A percentile compares a stretch with the other conserved stretches of the same genome.
Conservation (phyloP, 2,113 vertebrate species). For the Protobothrops mucrosquamatus region DNA sequence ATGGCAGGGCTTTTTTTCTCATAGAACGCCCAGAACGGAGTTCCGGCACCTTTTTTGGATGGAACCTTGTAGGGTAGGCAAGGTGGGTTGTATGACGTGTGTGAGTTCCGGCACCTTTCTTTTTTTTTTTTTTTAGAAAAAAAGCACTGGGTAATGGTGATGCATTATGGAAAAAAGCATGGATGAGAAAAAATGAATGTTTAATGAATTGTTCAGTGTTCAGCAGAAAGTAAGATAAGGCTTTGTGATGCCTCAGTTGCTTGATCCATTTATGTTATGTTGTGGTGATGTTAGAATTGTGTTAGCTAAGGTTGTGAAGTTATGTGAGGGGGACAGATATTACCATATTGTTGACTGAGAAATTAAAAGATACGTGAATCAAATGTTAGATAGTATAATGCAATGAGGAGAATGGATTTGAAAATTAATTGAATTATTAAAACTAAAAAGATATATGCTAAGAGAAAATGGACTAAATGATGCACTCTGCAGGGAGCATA, state of each 20-base stretch:
- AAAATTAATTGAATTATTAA: not conserved
- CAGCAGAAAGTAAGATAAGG: not conserved
- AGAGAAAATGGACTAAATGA: not conserved
- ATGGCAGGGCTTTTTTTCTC: too few species aligned
- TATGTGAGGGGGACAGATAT: not conserved
- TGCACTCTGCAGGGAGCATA: not conserved
- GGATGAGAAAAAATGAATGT: not conserved
- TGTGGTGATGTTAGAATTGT: not conserved
- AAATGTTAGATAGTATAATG: not conserved
- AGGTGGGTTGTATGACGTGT: too few species aligned
- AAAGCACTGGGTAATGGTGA: not conserved
- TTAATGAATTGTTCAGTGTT: not conserved
- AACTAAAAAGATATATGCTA: not conserved
- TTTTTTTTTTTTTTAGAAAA: too few species aligned
- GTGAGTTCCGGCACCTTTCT: too few species aligned
- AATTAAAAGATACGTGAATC: not conserved
- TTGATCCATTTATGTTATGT: not conserved
- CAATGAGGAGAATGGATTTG: not conserved
- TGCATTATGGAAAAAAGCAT: not conserved
- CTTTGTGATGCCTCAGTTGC: not conserved
- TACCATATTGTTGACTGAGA: not conserved
- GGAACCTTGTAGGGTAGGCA: too few species aligned
- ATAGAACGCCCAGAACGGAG: too few species aligned
- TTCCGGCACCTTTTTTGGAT: too few species aligned
- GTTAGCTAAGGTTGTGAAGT: not conserved